Percentiles rank a stretch among this genome's conserved stretches.
Evolutionary conservation across 2,888 invertebrate genomes (phyloP).

Genomic region (Scelioninae gen. 1): DNA sequence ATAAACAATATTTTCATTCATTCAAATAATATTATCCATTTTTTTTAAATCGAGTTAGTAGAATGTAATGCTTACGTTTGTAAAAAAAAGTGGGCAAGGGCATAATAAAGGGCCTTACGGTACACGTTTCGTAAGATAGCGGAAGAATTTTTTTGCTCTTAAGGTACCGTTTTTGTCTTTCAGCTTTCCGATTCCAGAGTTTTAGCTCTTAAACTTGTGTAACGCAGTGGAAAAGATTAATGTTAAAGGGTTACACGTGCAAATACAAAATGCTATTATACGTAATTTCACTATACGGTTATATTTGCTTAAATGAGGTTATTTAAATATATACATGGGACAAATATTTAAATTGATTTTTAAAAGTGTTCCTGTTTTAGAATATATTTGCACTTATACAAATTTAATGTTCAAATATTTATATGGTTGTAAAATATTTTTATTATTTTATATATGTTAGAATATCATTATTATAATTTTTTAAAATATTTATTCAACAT

Average conservation of each 20-base stretch:
- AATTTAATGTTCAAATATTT: too few relatives aligned
- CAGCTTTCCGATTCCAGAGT: conserved; percentile 43
- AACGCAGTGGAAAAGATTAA: conserved; percentile 1
- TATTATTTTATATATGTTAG: too few relatives aligned
- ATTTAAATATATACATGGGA: too few relatives aligned
- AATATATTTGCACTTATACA: too few relatives aligned
- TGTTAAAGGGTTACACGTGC: background rate
- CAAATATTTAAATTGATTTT: too few relatives aligned
- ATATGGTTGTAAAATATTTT: too few relatives aligned
- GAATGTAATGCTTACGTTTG: conserved; percentile 8
- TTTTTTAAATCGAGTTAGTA: conserved; percentile 40
- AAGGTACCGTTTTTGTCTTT: conserved; percentile 75
- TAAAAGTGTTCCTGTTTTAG: too few relatives aligned
- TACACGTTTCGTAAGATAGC: conserved; percentile 74
- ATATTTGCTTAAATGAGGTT: background rate
- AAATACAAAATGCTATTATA: too few relatives aligned
- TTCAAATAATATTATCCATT: background rate
- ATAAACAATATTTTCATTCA: conserved; percentile 6
- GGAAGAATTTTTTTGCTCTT: conserved; percentile 72
- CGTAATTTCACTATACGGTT: background rate
- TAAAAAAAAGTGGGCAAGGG: conserved; percentile 65
- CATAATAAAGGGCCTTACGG: conserved; percentile 70
- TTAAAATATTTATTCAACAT: too few relatives aligned
- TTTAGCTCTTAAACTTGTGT: conserved; percentile 25
- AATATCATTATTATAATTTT: too few relatives aligned